Conservation (phyloP, 2,113 vertebrate genomes). For the Toxostoma redivivum region DNA sequence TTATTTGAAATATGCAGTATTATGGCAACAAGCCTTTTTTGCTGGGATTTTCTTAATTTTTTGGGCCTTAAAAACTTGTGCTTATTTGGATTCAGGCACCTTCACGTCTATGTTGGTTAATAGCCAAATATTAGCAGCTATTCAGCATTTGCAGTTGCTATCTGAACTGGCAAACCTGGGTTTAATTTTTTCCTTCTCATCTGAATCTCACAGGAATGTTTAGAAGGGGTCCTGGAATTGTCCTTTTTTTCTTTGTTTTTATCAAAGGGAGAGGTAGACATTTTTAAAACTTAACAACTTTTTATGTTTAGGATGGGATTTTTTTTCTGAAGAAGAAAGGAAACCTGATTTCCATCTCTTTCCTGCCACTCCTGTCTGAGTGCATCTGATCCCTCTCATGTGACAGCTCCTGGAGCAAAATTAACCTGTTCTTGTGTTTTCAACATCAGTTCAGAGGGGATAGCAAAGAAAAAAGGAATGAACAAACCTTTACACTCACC, state of each 20-base stretch:
- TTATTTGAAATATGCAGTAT: neutral
- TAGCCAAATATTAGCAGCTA: neutral
- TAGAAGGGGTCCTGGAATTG: neutral
- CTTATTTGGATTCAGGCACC: neutral
- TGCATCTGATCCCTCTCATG: neutral
- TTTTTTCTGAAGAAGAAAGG: neutral
- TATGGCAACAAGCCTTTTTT: neutral
- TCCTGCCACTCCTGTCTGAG: constrained; percentile 24
- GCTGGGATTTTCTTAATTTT: neutral
- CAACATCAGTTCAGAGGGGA: neutral
- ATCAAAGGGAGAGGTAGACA: neutral
- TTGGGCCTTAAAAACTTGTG: neutral
- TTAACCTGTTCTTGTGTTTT: neutral
- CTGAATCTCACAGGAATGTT: neutral
- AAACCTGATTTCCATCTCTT: constrained; percentile 36
- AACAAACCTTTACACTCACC: neutral
- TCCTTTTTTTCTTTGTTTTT: neutral
- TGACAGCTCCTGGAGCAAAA: neutral
- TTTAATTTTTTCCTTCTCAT: neutral
- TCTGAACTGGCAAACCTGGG: neutral
- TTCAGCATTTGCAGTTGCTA: neutral
- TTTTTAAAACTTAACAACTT: neutral
- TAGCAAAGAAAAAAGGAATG: neutral
- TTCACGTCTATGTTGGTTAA: neutral
- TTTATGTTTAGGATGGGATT: neutral